A percentile compares a stretch with the other conserved stretches of the same genome.
Conservation (phyloP, 2,113 vertebrate species). For the Hyperoodon ampullatus region DNA sequence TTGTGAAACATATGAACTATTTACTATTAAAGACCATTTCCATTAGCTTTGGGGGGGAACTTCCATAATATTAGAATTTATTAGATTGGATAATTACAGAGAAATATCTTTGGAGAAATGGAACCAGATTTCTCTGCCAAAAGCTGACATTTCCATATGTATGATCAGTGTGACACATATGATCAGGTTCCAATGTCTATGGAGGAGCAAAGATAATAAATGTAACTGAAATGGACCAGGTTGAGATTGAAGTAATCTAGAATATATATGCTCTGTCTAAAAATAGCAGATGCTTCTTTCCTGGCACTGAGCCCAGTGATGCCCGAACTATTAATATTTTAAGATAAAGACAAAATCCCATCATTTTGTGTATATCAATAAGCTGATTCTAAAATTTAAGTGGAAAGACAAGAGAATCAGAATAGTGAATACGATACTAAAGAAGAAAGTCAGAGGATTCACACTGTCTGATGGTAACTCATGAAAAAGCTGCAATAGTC, state of each 20-base stretch:
- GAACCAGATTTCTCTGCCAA: neutral
- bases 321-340: neutral
- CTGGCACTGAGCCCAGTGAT: neutral
- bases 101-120: neutral
- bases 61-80: neutral
- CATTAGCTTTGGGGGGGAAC: neutral
- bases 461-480: neutral
- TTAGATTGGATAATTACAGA: neutral
- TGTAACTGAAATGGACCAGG: neutral
- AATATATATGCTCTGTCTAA: neutral
- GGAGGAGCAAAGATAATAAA: neutral
- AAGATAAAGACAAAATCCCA: neutral
- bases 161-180: neutral
- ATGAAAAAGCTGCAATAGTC: neutral
- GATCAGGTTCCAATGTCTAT: neutral
- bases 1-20: neutral
- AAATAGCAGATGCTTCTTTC: neutral
- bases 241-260: neutral
- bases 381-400: neutral
- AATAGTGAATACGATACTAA: neutral
- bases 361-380: neutral
- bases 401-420: neutral
- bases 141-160: neutral
- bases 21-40: neutral
- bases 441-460: neutral